A percentile compares a stretch with the other conserved stretches of the same genome.
Conservation (phyloP, 2,797 vertebrate species). For the Xenentodon cancila region DNA sequence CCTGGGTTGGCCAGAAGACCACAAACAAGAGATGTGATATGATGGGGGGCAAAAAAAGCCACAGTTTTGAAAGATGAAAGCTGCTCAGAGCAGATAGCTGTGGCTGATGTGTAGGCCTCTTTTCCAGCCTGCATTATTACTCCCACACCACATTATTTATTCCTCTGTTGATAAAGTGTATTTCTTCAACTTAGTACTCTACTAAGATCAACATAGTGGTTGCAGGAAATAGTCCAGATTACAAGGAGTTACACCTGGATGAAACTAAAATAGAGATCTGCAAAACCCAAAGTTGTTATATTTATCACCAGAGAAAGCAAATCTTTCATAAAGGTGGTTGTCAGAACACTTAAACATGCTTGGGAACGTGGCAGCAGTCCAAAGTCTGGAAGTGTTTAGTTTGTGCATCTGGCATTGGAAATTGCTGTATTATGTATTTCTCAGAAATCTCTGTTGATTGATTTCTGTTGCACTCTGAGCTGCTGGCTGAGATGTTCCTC, state of each 20-base stretch:
- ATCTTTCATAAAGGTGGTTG: slow-evolving; percentile 84
- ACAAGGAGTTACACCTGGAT: slow-evolving; percentile 28
- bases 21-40: slow-evolving; percentile 13
- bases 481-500: slow-evolving; percentile 63
- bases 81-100: slow-evolving; percentile 12
- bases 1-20: background rate
- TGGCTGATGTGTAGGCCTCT: slow-evolving; percentile 26
- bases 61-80: slow-evolving; percentile 23
- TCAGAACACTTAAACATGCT: slow-evolving; percentile 89
- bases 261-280: slow-evolving; percentile 66
- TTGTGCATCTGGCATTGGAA: slow-evolving; percentile 74
- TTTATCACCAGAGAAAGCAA: slow-evolving; percentile 71
- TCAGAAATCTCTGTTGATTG: slow-evolving; percentile 84
- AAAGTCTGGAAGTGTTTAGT: slow-evolving; percentile 92
- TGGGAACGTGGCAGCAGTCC: slow-evolving; percentile 90
- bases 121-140: slow-evolving; percentile 19
- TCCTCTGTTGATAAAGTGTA: slow-evolving; percentile 30
- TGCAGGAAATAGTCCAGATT: slow-evolving; percentile 19
- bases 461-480: slow-evolving; percentile 79
- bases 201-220: slow-evolving; percentile 19
- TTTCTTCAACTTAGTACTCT: slow-evolving; percentile 17
- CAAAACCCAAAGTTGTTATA: slow-evolving; percentile 64
- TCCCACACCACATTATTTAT: slow-evolving; percentile 22
- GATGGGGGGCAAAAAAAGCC: background rate
- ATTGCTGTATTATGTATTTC: slow-evolving; percentile 85